Conservation (phyloP, 2,888 invertebrate genomes). For the Coelogynopora nodosa region DNA sequence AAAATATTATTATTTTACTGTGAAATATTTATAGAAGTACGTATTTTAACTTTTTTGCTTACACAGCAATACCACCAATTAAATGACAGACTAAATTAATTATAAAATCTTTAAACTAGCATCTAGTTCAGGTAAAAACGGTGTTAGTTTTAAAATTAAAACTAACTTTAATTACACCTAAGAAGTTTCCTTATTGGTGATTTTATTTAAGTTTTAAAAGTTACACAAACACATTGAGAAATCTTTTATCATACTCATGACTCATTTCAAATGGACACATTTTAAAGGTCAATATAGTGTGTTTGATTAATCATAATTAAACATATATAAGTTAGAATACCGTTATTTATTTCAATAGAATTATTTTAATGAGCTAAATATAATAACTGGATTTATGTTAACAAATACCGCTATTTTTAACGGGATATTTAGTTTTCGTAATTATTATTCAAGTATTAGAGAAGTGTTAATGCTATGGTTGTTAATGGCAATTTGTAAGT, state of each 20-base stretch:
- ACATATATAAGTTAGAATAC: background rate
- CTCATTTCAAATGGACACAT: background rate
- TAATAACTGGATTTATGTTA: background rate
- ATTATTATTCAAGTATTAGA: background rate
- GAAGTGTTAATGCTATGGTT: background rate
- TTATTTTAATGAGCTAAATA: background rate
- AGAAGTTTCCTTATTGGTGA: no score
- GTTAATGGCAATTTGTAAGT: background rate
- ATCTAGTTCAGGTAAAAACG: no score
- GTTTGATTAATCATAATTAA: background rate
- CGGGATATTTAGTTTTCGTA: background rate
- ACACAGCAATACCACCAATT: no score
- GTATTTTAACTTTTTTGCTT: no score
- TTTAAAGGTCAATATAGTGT: background rate
- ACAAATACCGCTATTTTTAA: background rate
- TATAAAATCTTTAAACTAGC: no score
- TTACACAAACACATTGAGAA: no score
- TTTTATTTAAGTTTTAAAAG: no score
- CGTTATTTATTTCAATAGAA: background rate
- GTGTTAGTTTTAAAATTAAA: no score
- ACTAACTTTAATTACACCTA: no score
- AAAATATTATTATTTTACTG: no score
- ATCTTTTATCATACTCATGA: background rate
- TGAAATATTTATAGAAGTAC: no score
- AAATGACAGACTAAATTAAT: no score